Percentiles rank a stretch among this genome's conserved stretches.
These are phyloP conservation scores for Catagonus wagneri DNA, from an alignment of 2,113 vertebrate species.

Conservation along the genomic window DNA sequence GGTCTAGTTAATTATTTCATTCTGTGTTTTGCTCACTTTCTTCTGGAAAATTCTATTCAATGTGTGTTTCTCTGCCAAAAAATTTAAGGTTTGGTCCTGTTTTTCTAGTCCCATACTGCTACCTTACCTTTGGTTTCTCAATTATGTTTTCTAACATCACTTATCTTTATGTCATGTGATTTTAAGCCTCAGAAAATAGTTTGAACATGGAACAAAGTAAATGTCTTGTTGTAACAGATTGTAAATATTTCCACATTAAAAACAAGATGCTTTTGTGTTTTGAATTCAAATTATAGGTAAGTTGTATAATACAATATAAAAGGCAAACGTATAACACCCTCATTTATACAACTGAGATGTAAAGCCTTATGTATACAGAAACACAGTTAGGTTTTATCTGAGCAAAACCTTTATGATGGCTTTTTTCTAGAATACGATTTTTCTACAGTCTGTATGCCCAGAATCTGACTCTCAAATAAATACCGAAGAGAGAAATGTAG, in stretches of 20 bases:
- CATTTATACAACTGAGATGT: slow-evolving; percentile 50
- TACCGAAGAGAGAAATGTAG: neutral
- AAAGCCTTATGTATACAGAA: slow-evolving; percentile 26
- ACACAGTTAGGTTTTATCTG: neutral
- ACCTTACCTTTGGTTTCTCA: neutral
- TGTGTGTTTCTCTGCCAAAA: neutral
- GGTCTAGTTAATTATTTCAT: neutral
- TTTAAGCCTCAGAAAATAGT: slow-evolving; percentile 35
- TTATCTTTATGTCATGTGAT: slow-evolving; percentile 44
- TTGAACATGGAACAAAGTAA: slow-evolving; percentile 35
- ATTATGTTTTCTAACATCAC: neutral
- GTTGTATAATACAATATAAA: slow-evolving; percentile 49
- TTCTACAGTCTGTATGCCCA: neutral
- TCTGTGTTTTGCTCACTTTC: neutral
- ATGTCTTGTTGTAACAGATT: slow-evolving; percentile 31
- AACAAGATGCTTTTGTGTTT: slow-evolving; percentile 53
- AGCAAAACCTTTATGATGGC: slow-evolving; percentile 26
- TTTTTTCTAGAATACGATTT: slow-evolving; percentile 56
- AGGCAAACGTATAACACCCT: neutral
- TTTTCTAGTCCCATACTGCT: neutral
- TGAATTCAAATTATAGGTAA: slow-evolving; percentile 65
- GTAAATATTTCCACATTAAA: slow-evolving; percentile 59
- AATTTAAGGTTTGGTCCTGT: neutral
- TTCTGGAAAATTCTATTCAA: neutral
- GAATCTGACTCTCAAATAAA: slow-evolving; percentile 35